These are phyloP conservation scores for Ameiurus melas DNA, from an alignment of 2,113 vertebrate genomes.

Conservation along the genomic window DNA sequence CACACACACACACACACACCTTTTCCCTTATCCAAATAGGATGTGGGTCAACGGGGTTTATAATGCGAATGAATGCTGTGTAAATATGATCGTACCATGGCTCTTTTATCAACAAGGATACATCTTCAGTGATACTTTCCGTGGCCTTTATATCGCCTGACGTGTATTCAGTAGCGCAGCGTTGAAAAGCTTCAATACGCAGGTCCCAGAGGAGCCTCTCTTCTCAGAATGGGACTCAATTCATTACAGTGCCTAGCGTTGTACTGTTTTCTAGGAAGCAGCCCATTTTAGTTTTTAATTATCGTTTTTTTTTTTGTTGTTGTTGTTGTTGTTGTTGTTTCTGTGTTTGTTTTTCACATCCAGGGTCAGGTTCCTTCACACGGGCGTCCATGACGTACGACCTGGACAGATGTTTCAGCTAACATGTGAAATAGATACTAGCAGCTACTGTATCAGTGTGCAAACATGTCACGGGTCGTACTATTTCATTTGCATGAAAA, in stretches of 20 bases:
- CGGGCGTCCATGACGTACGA: constrained; percentile 21
- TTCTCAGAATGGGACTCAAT: constrained; percentile 63
- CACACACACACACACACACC: constrained; percentile 58
- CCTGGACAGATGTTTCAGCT: background rate
- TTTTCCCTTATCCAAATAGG: constrained; percentile 70
- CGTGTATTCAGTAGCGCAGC: constrained; percentile 66
- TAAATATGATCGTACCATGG: constrained; percentile 74
- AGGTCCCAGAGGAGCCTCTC: constrained; percentile 60
- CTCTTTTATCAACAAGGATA: constrained; percentile 66
- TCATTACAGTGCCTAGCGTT: constrained; percentile 67
- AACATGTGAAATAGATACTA: background rate
- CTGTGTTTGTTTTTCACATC: background rate
- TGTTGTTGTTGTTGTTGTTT: background rate
- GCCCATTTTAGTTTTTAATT: constrained; percentile 65
- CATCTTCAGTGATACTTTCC: constrained; percentile 67
- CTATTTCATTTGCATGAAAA: background rate
- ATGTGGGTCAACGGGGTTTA: constrained; percentile 72
- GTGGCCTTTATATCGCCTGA: constrained; percentile 69
- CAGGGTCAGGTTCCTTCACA: constrained; percentile 52
- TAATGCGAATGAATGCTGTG: constrained; percentile 69
- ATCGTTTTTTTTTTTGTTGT: constrained; percentile 44
- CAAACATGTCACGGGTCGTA: background rate
- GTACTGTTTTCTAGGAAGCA: constrained; percentile 62
- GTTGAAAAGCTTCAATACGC: constrained; percentile 62
- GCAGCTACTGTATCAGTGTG: background rate